Base-by-base conservation (phyloP, 2,888 invertebrate species). In the Sphaerophoria taeniata region DNA sequence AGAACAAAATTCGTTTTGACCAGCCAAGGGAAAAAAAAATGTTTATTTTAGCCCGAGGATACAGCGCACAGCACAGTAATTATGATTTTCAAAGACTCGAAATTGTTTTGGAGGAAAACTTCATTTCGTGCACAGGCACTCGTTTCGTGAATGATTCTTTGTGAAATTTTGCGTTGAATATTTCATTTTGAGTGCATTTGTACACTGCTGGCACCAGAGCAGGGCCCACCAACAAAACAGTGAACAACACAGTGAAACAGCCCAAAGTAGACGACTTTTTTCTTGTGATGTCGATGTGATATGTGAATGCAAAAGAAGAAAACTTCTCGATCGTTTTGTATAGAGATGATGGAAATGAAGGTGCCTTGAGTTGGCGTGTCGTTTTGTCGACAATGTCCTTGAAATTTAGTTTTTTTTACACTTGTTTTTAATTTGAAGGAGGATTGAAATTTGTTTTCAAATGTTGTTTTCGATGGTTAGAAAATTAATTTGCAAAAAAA, bases 261-360 rank as follows among this genome's bases (percentile, higher is more conserved):
- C 51, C n/a, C 60, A 39, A 60, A 60, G 60, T 60, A 60, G 60
- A 45, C 24, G 63, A 63, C 51, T 75, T 71, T 63, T 49, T 51
- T 51, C 24, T 24, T 51, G 24, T 12, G 24, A 24, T 43, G 9
- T 43, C 11, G 24, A 24, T 43, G 9, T 43, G 9, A 11, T 43
- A 43, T 60, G 43, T 49, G 49, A 67, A 16, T 24, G 24, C 24
- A 12, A 43, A 39, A 43, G 9, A 11, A 43, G 72, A 84, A 80
- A 83, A 80, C 75, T 84, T 80, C 80, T 75, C 84, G 84, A 84
- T 79, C 65, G 74, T 79, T 67, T 43, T 56, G 31, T 43, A 39
- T 33, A 16, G 7, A 7, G 16, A 33, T 16, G 36, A 33, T 56
- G 51, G 39, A 16, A 11, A 31, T 61, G 45, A 45, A 33, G n/a